Evolutionary conservation across 2,797 vertebrate genomes (phyloP), one percentile per base, ranked within the genome.

Genomic region (Miichthys miiuy): DNA sequence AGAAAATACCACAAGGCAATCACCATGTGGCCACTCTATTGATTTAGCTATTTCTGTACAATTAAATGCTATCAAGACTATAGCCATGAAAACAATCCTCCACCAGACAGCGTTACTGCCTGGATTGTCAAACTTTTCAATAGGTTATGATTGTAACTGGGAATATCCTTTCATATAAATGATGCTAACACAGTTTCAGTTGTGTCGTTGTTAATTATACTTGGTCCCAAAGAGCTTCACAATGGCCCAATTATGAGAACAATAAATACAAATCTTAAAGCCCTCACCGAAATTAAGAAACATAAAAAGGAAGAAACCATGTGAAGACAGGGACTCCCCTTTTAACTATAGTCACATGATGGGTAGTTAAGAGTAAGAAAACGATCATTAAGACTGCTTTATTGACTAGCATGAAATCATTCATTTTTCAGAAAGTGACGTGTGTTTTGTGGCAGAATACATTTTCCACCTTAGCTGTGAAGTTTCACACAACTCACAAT

Each of bases 11-110:
- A 75, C 44, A 48, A 82, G 65, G 75, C 61, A 73, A 77, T 72
- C 69, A 58, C 75, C 66, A 68, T 71, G 72, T 60, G 77, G 58
- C 72, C 64, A 51, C 4, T 6, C 23, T 72, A 87, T 79, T 84
- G 79, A 87, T 88, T 86, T 68, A 47, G 68, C 58, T 79, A 72
- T 88, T 88, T 88, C 75, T 64, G 48, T 66, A 41, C 55, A 79
- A 80, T 63, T 51, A 78, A 70, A 81, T 65, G 58, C 75, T 83
- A 75, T 84, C 58, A 79, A 75, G 61, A 62, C 23, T 71, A 64
- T 60, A 80, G 48, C 56, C 54, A 64, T 63, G 46, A 83, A 81
- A 67, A 75, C 44, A 70, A 58, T 48, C 46, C 63, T 68, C 9
- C 25, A 44, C 60, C 70, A 70, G 21, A 47, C 52, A 71, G 42